Evolutionary conservation across 64 coral and sea anemone genomes (phyloP).

Genomic region (Stylophora pistillata): DNA sequence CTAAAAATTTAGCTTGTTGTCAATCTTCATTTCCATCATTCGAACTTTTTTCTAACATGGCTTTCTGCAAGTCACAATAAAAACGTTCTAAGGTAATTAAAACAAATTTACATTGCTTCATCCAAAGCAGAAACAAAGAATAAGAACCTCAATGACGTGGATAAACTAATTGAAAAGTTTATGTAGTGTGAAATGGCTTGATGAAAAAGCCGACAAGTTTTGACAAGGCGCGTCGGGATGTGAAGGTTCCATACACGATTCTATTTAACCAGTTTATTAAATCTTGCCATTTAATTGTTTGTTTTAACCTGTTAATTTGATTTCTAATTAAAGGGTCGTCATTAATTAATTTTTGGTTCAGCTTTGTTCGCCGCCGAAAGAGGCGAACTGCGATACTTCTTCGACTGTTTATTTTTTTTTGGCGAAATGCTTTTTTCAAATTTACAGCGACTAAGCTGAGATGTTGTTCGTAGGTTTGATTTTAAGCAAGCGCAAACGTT

Average conservation of each 20-base stretch:
- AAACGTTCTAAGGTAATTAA: background rate
- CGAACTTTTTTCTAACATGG: background rate
- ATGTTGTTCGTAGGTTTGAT: too few species aligned
- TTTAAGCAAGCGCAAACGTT: too few species aligned
- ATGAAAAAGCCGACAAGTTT: conserved; percentile 4
- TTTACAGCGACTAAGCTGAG: too few species aligned
- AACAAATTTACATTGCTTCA: background rate
- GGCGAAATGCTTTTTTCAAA: too few species aligned
- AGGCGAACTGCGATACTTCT: too few species aligned
- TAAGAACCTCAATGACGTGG: background rate
- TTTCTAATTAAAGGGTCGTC: conserved; percentile 17
- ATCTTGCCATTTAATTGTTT: background rate
- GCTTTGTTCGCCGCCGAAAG: background rate
- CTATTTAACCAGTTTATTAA: conserved; percentile 5
- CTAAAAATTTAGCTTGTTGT: background rate
- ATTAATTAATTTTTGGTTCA: background rate
- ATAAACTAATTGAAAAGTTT: conserved; percentile 2
- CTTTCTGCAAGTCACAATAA: background rate
- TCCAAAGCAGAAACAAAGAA: background rate
- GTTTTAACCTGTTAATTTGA: conserved; percentile 1
- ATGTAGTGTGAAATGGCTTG: conserved; percentile 1
- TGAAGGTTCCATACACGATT: background rate
- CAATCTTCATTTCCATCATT: background rate
- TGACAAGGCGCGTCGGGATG: background rate
- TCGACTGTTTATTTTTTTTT: too few species aligned